A percentile compares a stretch with the other conserved stretches of the same genome.
Conservation (phyloP, 2,113 vertebrate genomes). For the Lethenteron camtschaticum region DNA sequence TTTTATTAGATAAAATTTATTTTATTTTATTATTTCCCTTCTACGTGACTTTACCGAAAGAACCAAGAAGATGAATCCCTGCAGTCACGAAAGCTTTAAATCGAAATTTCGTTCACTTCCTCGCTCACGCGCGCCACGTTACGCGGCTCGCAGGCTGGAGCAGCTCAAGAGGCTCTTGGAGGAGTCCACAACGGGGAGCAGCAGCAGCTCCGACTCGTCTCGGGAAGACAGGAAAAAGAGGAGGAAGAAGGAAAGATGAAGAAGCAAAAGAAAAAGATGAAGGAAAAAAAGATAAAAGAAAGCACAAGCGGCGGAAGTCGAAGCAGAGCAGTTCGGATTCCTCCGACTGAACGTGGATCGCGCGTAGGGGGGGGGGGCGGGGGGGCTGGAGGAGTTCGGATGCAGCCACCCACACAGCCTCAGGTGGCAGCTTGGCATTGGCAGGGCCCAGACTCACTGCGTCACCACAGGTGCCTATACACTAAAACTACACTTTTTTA, state of each 20-base stretch:
- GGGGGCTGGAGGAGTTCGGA: no score
- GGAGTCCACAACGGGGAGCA: constrained; percentile 54
- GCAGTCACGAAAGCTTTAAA: no score
- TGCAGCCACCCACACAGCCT: no score
- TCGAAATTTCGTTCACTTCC: neutral
- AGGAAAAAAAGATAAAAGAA: constrained; percentile 24
- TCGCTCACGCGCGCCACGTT: constrained; percentile 5
- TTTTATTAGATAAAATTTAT: no score
- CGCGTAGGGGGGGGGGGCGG: neutral
- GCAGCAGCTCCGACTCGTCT: constrained; percentile 21
- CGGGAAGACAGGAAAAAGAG: constrained; percentile 15
- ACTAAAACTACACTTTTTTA: no score
- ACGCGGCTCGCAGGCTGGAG: constrained; percentile 40
- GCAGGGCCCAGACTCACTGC: no score
- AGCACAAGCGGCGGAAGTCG: constrained; percentile 34
- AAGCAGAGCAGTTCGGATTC: constrained; percentile 22
- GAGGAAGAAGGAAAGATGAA: constrained; percentile 37
- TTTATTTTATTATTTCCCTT: no score
- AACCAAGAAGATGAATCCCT: no score
- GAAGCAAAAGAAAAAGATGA: constrained; percentile 32
- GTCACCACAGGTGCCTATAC: no score
- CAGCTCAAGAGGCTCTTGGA: constrained; percentile 66
- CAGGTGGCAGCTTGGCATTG: no score
- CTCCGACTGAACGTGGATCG: constrained; percentile 24
- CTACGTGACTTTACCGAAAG: no score